Conservation (phyloP, 2,888 invertebrate species). For the Orchesellides sinensis region DNA sequence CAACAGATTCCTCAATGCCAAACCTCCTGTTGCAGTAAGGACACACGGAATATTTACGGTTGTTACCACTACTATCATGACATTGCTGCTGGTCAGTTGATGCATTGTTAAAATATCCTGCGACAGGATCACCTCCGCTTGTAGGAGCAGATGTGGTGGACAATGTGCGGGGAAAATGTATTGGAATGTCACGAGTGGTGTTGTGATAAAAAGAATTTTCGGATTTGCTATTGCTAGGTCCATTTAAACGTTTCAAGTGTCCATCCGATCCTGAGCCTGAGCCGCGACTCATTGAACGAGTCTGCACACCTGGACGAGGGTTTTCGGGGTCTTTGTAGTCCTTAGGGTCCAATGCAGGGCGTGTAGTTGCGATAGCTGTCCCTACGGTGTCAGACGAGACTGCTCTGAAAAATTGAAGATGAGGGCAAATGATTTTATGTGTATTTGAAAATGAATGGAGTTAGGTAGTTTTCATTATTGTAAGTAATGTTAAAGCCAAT, state of each 20-base stretch:
- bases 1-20: conserved; percentile 49
- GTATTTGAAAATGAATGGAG: background rate
- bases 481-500: background rate
- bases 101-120: conserved; percentile 1
- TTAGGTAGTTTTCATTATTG: no score
- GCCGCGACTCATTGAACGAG: background rate
- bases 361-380: background rate
- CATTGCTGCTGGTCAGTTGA: no score
- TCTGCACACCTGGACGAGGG: background rate
- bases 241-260: conserved; percentile 36
- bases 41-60: conserved; percentile 34
- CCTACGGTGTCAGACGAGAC: conserved; percentile 21
- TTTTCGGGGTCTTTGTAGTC: background rate
- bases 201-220: conserved; percentile 1
- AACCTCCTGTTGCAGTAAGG: conserved; percentile 52
- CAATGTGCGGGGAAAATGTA: background rate
- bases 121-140: conserved; percentile 24
- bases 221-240: conserved; percentile 5
- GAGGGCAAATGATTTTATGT: background rate
- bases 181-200: background rate
- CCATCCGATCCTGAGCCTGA: background rate
- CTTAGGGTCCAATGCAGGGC: background rate
- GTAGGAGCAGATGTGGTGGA: background rate
- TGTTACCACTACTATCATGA: background rate
- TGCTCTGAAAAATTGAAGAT: conserved; percentile 24